A percentile compares a stretch with the other conserved stretches of the same genome.
These are phyloP conservation scores for Drosophila littoralis DNA, from an alignment of 1,140 invertebrate species.

Conservation along the genomic window DNA sequence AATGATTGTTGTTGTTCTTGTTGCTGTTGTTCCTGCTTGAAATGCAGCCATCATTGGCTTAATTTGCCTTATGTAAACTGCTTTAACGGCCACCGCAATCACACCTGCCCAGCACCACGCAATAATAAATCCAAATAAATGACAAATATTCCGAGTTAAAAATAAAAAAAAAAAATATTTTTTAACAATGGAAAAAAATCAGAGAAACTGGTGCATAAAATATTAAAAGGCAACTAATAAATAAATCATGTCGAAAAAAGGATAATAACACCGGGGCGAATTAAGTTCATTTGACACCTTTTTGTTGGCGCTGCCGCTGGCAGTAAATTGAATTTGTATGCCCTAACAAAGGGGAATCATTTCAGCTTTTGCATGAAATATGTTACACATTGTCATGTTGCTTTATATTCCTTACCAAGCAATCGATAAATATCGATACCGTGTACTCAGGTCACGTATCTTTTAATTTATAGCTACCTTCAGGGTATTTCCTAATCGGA, in stretches of 20 bases:
- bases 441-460: too few relatives aligned
- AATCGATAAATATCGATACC: too few relatives aligned
- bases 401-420: too few relatives aligned
- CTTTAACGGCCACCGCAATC: not conserved
- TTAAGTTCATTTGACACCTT: constrained; percentile 80
- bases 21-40: not conserved
- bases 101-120: not conserved
- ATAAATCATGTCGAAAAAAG: constrained; percentile 62
- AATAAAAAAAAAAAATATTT: constrained; percentile 53
- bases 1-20: constrained; percentile 7
- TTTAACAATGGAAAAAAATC: constrained; percentile 42
- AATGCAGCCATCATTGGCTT: constrained; percentile 17
- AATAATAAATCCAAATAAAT: constrained; percentile 41
- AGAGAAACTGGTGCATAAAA: constrained; percentile 54
- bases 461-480: too few relatives aligned
- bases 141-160: constrained; percentile 32
- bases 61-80: constrained; percentile 36
- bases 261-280: constrained; percentile 49
- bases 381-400: too few relatives aligned
- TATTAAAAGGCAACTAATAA: constrained; percentile 72
- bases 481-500: too few relatives aligned
- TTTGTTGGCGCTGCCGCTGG: constrained; percentile 31
- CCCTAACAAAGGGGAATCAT: not conserved
- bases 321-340: constrained; percentile 43
- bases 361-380: constrained; percentile 6